A percentile compares a stretch with the other conserved stretches of the same genome.
phyloP scores from a whole-genome alignment of 2,888 invertebrate species.

The Xanthia icteritia region DNA sequence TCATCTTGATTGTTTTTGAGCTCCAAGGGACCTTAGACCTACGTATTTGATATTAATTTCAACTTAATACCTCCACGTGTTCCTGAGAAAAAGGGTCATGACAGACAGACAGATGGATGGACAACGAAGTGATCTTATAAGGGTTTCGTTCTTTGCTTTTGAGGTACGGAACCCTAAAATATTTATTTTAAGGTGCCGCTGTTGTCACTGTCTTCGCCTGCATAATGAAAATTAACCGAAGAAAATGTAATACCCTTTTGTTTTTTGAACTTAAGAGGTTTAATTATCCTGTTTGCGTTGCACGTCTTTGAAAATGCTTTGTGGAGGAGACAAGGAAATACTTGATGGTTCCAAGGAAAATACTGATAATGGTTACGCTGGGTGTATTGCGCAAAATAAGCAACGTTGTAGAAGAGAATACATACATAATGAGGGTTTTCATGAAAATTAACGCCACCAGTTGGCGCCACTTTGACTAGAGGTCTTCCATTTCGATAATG shows the following conservation, averaged over 20 bases:
- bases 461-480: too few species aligned
- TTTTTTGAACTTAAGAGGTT: slow-evolving; percentile 51
- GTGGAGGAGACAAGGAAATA: slow-evolving; percentile 19
- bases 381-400: neutral
- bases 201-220: slow-evolving; percentile 12
- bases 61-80: too few species aligned
- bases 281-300: slow-evolving; percentile 60
- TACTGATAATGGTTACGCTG: slow-evolving; percentile 14
- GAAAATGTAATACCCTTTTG: slow-evolving; percentile 46
- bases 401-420: neutral
- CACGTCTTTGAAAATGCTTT: slow-evolving; percentile 55
- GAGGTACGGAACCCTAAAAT: neutral
- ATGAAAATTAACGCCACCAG: too few species aligned
- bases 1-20: too few species aligned
- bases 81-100: too few species aligned
- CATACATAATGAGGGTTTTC: neutral
- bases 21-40: too few species aligned
- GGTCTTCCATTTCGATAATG: too few species aligned
- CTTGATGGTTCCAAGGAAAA: slow-evolving; percentile 25
- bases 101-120: too few species aligned
- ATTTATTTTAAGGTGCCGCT: neutral
- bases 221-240: slow-evolving; percentile 35
- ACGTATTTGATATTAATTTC: too few species aligned
- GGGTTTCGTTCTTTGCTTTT: neutral
- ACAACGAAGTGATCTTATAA: too few species aligned